Percentiles rank a stretch among this genome's conserved stretches.
Evolutionary conservation across 2,113 vertebrate genomes (phyloP).

Genomic region (Pomatostomus ruficeps): DNA sequence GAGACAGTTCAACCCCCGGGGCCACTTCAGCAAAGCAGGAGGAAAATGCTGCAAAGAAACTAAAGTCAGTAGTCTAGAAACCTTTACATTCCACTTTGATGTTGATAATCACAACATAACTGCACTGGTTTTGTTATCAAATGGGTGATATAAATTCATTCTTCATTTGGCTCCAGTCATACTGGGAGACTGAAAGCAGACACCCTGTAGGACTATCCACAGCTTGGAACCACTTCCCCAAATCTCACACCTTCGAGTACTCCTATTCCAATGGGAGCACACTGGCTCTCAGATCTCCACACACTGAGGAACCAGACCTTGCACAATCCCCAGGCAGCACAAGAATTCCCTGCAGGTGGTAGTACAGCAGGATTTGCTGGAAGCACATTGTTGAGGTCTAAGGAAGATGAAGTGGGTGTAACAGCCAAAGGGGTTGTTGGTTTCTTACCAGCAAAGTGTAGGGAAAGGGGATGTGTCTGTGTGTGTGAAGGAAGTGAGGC

Average conservation of each 20-base stretch:
- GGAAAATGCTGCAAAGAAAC: slow-evolving; percentile 58
- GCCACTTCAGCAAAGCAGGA: background rate
- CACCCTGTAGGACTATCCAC: background rate
- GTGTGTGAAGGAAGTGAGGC: background rate
- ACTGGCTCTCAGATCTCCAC: background rate
- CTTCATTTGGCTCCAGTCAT: background rate
- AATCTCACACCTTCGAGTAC: background rate
- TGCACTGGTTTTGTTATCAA: background rate
- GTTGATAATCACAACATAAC: background rate
- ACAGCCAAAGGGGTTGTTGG: background rate
- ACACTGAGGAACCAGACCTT: background rate
- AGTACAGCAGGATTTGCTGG: background rate
- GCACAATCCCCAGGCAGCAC: background rate
- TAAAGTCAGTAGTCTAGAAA: background rate
- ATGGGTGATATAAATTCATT: background rate
- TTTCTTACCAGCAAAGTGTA: background rate
- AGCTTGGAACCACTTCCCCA: background rate
- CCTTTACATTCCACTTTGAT: background rate
- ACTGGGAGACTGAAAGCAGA: background rate
- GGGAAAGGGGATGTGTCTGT: background rate
- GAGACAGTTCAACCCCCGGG: background rate
- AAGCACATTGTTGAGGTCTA: background rate
- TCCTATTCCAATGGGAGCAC: background rate
- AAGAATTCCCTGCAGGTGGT: background rate
- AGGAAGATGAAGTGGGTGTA: background rate